phyloP scores from a whole-genome alignment of 2,888 invertebrate genomes.

The Seira musarum region DNA sequence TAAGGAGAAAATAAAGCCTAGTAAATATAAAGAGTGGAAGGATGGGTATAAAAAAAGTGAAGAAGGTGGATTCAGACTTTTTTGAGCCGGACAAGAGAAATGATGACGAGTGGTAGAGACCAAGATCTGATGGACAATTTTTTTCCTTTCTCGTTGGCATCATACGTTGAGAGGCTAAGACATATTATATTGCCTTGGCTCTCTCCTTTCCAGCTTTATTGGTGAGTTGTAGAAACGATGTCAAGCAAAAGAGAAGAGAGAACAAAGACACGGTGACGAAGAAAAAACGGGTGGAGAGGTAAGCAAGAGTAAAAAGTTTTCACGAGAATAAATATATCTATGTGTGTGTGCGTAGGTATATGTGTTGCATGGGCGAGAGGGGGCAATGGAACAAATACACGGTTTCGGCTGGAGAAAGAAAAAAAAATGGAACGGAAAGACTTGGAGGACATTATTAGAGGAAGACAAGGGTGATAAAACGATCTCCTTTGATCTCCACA shows the following conservation, averaged over 20 bases:
- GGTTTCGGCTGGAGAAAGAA: constrained; percentile 24
- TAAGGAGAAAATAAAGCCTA: constrained; percentile 53
- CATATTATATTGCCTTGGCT: constrained; percentile 43
- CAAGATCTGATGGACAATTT: constrained; percentile 51
- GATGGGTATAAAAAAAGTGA: neutral
- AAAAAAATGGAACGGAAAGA: constrained; percentile 42
- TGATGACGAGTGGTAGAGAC: constrained; percentile 45
- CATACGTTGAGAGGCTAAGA: constrained; percentile 27
- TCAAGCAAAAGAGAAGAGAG: neutral
- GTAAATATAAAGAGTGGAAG: constrained; percentile 37
- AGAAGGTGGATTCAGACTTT: constrained; percentile 33
- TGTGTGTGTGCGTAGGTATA: too few relatives aligned
- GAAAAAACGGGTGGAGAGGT: constrained; percentile 13
- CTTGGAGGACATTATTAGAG: constrained; percentile 66
- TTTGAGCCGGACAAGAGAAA: constrained; percentile 34
- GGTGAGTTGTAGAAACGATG: neutral
- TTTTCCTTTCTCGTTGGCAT: constrained; percentile 25
- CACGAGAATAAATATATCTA: too few relatives aligned
- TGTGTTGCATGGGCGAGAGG: constrained; percentile 11
- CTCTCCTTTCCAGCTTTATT: neutral
- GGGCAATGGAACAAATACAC: constrained; percentile 23
- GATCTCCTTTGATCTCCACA: constrained; percentile 68
- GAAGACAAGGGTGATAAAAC: constrained; percentile 68
- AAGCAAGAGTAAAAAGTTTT: constrained; percentile 9
- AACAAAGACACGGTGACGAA: constrained; percentile 31